Base-by-base conservation (phyloP, 2,888 invertebrate species). In the Meloe dianella region DNA sequence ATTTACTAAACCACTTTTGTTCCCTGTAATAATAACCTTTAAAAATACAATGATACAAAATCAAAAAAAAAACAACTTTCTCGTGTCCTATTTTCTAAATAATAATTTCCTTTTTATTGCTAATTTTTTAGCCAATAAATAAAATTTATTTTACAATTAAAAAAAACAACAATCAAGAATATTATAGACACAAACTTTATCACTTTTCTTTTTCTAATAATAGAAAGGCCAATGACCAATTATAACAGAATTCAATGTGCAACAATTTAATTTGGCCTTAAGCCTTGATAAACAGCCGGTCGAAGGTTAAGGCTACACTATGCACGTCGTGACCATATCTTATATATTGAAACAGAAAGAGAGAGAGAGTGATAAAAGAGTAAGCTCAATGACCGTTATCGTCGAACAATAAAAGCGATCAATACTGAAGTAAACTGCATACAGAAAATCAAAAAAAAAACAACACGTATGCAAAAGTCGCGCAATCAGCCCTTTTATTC, bases 381-480 rank as follows among this genome's bases (percentile, higher is more conserved):
- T 24, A 10, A 72, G 69, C 73, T 73, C 73, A 73, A 69, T 75
- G 75, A 73, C 75, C 75, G 68, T 68, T 63, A 57, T 63, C 47
- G 66, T 62, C 57, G 60, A 54, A 54, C 27, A 54, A 54, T 63
- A 65, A 65, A 60, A 24, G 27, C 69, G 69, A 69, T 69, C 69
- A 69, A 69, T 54, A 54, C 54, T n/a, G 57, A 65, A 62, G 51
- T 63, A 63, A 54, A 54, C 58, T 65, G 68, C 65, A 68, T 63
- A 65, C 60, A 65, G n/a, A n/a, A n/a, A n/a, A n/a, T n/a, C n/a
- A n/a, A n/a, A n/a, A n/a, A n/a, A n/a, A 57, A 30, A 60, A 61
- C 51, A 47, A 47, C 51, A 51, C 22, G 8, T 27, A 20, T 9
- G 9, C 6, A 22, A 47, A 47, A 47, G 9, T 51, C 17, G 2